phyloP scores from a whole-genome alignment of 2,797 vertebrate genomes.

The Danio choprae region DNA sequence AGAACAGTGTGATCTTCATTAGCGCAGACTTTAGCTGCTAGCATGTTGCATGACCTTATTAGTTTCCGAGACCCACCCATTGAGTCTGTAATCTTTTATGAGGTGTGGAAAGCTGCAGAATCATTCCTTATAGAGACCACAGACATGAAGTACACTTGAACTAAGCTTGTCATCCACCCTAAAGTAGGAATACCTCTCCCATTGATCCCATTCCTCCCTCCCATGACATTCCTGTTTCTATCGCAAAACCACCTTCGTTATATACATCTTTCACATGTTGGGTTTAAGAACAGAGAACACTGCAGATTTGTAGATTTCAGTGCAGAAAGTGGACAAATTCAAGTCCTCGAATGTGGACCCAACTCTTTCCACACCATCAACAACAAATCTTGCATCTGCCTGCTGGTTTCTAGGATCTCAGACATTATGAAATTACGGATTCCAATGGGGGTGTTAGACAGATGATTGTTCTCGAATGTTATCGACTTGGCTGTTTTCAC shows the following conservation, averaged over 20 bases:
- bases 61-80: slow-evolving; percentile 21
- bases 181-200: background rate
- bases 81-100: slow-evolving; percentile 21
- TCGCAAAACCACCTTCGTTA: background rate
- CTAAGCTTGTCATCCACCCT: background rate
- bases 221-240: background rate
- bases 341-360: background rate
- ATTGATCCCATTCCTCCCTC: background rate
- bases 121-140: background rate
- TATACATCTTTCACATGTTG: too few relatives aligned
- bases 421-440: background rate
- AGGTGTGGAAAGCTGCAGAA: background rate
- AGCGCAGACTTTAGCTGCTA: slow-evolving; percentile 10
- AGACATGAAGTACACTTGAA: background rate
- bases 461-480: background rate
- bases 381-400: background rate
- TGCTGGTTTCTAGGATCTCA: background rate
- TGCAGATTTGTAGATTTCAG: background rate
- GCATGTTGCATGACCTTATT: slow-evolving; percentile 68
- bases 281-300: background rate
- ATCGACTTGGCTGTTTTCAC: background rate
- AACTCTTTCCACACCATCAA: background rate
- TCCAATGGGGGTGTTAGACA: background rate
- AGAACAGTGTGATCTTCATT: slow-evolving; percentile 48
- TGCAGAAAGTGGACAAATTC: background rate